Conservation (phyloP, 2,888 invertebrate species). For the Machimus atricapillus region DNA sequence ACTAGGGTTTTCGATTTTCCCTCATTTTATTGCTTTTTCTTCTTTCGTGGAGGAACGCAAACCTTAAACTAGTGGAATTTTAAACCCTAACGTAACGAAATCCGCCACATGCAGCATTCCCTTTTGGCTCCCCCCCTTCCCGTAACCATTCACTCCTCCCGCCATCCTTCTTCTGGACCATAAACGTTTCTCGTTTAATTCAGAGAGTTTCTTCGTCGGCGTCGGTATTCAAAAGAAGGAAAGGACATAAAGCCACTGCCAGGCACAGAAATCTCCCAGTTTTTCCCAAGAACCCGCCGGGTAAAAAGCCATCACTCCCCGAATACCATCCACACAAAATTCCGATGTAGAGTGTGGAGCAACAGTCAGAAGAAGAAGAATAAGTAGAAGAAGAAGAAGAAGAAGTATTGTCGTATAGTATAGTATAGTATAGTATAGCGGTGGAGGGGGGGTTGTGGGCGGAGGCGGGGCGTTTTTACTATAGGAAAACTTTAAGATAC, state of each 20-base stretch:
- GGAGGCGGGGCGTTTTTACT: too few relatives aligned
- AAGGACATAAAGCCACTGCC: constrained; percentile 5
- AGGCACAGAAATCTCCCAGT: constrained; percentile 1
- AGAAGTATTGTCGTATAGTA: too few relatives aligned
- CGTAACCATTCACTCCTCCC: too few relatives aligned
- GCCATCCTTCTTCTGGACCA: too few relatives aligned
- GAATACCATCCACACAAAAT: not conserved
- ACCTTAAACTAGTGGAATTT: not conserved
- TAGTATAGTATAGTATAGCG: too few relatives aligned
- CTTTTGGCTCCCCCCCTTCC: too few relatives aligned
- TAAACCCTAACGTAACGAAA: not conserved
- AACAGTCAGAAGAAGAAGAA: not conserved
- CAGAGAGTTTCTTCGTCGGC: not conserved
- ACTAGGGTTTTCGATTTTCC: not conserved
- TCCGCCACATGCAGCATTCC: too few relatives aligned
- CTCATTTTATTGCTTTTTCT: not conserved
- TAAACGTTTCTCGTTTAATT: not conserved
- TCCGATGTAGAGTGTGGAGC: not conserved
- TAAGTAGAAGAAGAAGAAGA: too few relatives aligned
- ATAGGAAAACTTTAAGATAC: not conserved
- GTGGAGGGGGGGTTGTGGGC: too few relatives aligned
- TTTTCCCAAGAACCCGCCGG: not conserved
- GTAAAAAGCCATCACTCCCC: not conserved
- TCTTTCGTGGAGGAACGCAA: not conserved
- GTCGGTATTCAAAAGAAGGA: not conserved